Conservation (phyloP, 2,888 invertebrate species). For the Brenthis hecate region DNA sequence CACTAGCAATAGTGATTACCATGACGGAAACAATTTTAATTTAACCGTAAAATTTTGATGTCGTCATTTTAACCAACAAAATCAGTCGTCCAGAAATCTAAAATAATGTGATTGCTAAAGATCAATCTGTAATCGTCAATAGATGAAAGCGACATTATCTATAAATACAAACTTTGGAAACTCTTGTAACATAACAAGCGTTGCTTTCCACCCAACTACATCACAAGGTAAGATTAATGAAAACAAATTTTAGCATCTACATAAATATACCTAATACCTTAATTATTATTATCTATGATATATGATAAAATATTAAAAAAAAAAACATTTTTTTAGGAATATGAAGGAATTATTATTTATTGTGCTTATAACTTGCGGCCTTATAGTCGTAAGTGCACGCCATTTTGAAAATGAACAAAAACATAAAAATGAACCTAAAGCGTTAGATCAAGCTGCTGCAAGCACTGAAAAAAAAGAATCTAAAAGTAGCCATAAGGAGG, state of each 20-base stretch:
- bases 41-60: slow-evolving; percentile 65
- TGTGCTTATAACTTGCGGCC: slow-evolving; percentile 58
- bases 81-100: slow-evolving; percentile 78
- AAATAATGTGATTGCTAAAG: slow-evolving; percentile 75
- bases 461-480: slow-evolving; percentile 76
- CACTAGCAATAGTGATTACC: slow-evolving; percentile 28
- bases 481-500: slow-evolving; percentile 80
- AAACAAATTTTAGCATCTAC: background rate
- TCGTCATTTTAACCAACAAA: slow-evolving; percentile 65
- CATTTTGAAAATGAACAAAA: slow-evolving; percentile 58
- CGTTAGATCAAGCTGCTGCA: slow-evolving; percentile 72
- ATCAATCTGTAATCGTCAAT: slow-evolving; percentile 71
- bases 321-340: slow-evolving; percentile 43
- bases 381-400: slow-evolving; percentile 57
- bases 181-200: slow-evolving; percentile 65
- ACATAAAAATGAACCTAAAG: slow-evolving; percentile 31
- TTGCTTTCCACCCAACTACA: slow-evolving; percentile 57
- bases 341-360: slow-evolving; percentile 66
- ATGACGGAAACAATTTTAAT: slow-evolving; percentile 71
- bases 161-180: slow-evolving; percentile 74
- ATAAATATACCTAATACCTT: slow-evolving; percentile 19
- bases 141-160: slow-evolving; percentile 76
- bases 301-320: background rate
- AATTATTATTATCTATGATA: background rate
- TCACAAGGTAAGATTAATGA: slow-evolving; percentile 50